phyloP scores from a whole-genome alignment of 2,113 vertebrate species.

The Cichladusa arquata region DNA sequence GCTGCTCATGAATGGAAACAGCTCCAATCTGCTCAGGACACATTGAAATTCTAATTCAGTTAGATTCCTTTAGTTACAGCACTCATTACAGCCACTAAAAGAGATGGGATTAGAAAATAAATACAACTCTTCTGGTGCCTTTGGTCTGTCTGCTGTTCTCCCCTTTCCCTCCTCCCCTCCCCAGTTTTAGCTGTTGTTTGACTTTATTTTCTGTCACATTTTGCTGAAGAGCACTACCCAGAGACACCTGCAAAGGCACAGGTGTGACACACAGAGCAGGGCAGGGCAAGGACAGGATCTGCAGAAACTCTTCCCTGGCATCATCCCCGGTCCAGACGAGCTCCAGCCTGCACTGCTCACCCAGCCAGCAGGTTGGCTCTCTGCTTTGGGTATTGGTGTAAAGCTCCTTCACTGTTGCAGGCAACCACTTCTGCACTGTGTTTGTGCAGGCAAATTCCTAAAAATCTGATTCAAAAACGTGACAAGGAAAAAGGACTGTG shows the following conservation, averaged over 20 bases:
- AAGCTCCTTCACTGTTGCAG: not conserved
- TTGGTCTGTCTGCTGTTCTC: conserved; percentile 20
- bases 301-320: not conserved
- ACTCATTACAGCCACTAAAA: conserved; percentile 29
- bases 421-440: not conserved
- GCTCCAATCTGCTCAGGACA: conserved; percentile 47
- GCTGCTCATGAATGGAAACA: conserved; percentile 47
- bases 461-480: not conserved
- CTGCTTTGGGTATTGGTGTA: not conserved
- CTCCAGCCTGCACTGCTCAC: not conserved
- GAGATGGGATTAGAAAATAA: conserved; percentile 48
- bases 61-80: conserved; percentile 35
- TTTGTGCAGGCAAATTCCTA: not conserved
- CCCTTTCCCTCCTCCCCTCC: not conserved
- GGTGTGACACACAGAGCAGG: not conserved
- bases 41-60: conserved; percentile 59
- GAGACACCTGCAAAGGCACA: not conserved
- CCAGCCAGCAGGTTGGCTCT: not conserved
- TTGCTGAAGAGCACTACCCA: not conserved
- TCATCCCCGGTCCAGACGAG: not conserved
- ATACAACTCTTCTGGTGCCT: not conserved
- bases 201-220: conserved; percentile 20
- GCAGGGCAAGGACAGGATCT: not conserved
- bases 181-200: conserved; percentile 28
- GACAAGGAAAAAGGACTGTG: not conserved